Conservation (phyloP, 2,797 vertebrate genomes). For the Alfaro cultratus region DNA sequence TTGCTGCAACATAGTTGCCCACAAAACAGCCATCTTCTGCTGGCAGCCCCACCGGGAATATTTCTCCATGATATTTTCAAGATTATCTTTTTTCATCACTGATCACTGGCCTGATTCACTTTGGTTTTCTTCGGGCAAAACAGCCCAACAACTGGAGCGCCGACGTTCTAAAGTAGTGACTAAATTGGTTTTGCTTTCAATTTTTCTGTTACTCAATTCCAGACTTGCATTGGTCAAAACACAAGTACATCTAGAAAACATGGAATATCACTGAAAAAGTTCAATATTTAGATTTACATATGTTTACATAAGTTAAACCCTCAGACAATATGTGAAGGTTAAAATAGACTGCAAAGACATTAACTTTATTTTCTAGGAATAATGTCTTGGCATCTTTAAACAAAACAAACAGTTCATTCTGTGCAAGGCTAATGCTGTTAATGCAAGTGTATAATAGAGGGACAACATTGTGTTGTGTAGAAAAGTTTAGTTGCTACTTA, state of each 20-base stretch:
- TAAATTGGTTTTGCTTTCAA: not conserved
- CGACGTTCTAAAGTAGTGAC: not conserved
- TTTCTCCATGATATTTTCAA: not conserved
- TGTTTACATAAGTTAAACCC: not conserved
- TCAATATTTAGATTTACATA: not conserved
- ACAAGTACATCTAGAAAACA: no score
- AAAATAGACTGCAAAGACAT: not conserved
- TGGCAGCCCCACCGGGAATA: not conserved
- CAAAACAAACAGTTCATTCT: conserved; percentile 9
- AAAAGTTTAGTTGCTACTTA: conserved; percentile 9
- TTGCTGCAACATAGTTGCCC: not conserved
- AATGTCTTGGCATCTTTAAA: not conserved
- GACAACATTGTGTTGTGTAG: not conserved
- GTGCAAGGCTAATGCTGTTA: conserved; percentile 2
- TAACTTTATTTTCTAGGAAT: not conserved
- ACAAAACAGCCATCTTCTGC: not conserved
- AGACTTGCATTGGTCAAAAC: no score
- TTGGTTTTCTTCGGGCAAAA: not conserved
- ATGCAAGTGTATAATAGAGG: conserved; percentile 1
- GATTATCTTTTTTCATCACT: not conserved
- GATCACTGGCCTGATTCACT: not conserved
- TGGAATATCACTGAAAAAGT: no score
- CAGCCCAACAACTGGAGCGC: not conserved
- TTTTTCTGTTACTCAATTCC: no score
- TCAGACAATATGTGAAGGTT: not conserved